Conservation (phyloP, 2,797 vertebrate species). For the Lagocephalus sceleratus region DNA sequence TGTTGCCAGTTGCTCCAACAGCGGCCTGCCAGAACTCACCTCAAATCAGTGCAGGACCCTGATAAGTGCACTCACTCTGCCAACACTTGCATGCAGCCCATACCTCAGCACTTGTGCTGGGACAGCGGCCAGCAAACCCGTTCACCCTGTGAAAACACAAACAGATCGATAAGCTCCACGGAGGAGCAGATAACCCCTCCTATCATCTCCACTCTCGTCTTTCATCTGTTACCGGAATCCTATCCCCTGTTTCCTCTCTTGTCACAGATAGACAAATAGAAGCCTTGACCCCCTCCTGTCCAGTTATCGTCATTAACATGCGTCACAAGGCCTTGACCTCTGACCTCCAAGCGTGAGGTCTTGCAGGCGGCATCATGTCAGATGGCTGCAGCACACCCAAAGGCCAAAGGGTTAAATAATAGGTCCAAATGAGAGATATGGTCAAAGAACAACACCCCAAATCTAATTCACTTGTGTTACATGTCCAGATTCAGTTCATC, state of each 20-base stretch:
- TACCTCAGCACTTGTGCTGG: conserved; percentile 69
- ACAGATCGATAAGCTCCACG: conserved; percentile 67
- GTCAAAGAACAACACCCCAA: neutral
- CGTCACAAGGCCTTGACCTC: conserved; percentile 54
- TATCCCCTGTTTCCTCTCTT: conserved; percentile 65
- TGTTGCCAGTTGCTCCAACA: conserved; percentile 16
- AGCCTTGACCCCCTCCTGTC: conserved; percentile 45
- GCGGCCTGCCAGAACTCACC: conserved; percentile 23
- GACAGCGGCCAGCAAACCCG: conserved; percentile 69
- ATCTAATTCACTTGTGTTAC: neutral
- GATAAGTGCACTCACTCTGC: conserved; percentile 41
- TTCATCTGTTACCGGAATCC: conserved; percentile 73
- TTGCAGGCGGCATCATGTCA: conserved; percentile 29
- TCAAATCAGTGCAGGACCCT: conserved; percentile 31
- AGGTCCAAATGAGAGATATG: conserved; percentile 1
- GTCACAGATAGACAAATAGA: conserved; percentile 59
- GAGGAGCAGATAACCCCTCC: conserved; percentile 65
- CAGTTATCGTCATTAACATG: conserved; percentile 54
- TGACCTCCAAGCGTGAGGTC: conserved; percentile 38
- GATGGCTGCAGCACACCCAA: conserved; percentile 1
- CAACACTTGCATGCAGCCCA: conserved; percentile 48
- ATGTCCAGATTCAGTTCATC: neutral
- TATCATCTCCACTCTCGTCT: conserved; percentile 68
- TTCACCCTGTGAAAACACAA: conserved; percentile 67
- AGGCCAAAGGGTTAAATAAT: conserved; percentile 38